Evolutionary conservation across 2,113 vertebrate species (phyloP).

Genomic region (Macroglossus sobrinus): DNA sequence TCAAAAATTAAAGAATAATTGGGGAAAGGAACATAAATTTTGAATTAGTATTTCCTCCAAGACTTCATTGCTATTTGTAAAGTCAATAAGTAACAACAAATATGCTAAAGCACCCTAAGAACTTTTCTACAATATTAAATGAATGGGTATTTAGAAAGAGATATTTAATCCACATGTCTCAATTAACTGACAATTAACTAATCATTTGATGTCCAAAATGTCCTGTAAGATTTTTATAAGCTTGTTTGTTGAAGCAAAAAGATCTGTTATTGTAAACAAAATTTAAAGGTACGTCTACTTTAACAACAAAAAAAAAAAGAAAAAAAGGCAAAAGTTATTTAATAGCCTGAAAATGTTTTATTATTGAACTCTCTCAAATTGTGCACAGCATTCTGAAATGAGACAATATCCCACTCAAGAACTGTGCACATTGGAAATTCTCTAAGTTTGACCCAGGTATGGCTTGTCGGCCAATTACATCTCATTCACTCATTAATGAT

Average conservation of each 20-base stretch:
- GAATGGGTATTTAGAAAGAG: neutral
- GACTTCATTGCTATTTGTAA: slow-evolving; percentile 19
- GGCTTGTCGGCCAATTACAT: neutral
- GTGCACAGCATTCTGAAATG: neutral
- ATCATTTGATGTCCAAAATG: slow-evolving; percentile 42
- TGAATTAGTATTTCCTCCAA: slow-evolving; percentile 35
- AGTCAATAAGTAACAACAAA: slow-evolving; percentile 6
- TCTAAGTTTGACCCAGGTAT: neutral
- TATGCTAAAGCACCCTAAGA: neutral
- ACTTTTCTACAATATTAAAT: slow-evolving; percentile 30
- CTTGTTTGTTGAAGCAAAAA: slow-evolving; percentile 38
- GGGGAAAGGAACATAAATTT: neutral
- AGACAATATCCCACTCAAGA: neutral
- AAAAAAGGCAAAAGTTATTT: neutral
- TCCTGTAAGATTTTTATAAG: slow-evolving; percentile 28
- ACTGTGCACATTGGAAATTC: neutral
- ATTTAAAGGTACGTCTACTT: slow-evolving; percentile 4
- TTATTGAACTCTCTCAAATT: neutral
- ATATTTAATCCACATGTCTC: slow-evolving; percentile 40
- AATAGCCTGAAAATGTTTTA: neutral
- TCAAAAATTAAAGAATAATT: neutral
- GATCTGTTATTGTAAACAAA: neutral
- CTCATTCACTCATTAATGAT: neutral
- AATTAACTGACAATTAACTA: slow-evolving; percentile 38
- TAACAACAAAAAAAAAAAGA: neutral